Evolutionary conservation across 1,140 invertebrate species (phyloP).

Genomic region (Leptopilina clavipes): DNA sequence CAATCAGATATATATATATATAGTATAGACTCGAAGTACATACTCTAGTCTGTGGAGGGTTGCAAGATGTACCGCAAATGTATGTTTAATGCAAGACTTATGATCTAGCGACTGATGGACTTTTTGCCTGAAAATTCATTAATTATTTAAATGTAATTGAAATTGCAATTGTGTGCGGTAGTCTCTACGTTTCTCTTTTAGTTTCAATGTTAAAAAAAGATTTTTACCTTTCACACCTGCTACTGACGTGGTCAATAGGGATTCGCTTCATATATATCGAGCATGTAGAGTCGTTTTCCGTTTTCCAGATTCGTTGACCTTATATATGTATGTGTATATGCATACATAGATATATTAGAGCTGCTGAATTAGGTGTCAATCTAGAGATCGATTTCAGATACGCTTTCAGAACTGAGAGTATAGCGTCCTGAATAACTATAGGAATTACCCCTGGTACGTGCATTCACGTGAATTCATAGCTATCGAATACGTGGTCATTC

Average conservation of each 20-base stretch:
- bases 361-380: conserved; percentile 6
- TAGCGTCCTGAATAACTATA: conserved; percentile 10
- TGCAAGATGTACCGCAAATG: conserved; percentile 45
- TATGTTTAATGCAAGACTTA: conserved; percentile 68
- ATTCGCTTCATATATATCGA: background rate
- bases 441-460: conserved; percentile 9
- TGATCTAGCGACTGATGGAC: conserved; percentile 54
- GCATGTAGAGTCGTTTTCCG: background rate
- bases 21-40: background rate
- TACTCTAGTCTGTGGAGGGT: conserved; percentile 36
- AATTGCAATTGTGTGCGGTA: conserved; percentile 9
- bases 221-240: conserved; percentile 22
- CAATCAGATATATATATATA: background rate
- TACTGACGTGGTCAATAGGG: conserved; percentile 22
- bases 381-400: background rate
- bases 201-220: background rate
- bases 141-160: conserved; percentile 61
- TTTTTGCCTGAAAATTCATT: conserved; percentile 59
- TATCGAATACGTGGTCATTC: conserved; percentile 4
- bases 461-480: background rate
- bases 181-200: conserved; percentile 32
- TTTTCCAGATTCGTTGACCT: conserved; percentile 13
- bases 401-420: background rate
- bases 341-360: background rate
- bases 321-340: too few species aligned